These are phyloP conservation scores for Drosophila pullipes DNA, from an alignment of 2,888 invertebrate genomes.

Conservation along the genomic window DNA sequence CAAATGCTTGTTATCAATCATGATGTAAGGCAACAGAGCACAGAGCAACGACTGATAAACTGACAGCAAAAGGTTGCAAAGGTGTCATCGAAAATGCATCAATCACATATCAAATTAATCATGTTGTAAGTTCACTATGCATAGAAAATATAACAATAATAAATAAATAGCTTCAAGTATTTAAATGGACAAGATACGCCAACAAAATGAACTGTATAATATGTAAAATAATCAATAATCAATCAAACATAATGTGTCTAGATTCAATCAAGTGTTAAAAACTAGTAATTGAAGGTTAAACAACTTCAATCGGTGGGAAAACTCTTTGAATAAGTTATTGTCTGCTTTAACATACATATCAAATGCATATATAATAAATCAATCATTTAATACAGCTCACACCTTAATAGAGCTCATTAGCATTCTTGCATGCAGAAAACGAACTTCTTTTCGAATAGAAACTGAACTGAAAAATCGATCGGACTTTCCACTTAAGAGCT, in stretches of 20 bases:
- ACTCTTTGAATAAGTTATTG: neutral
- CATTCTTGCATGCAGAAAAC: constrained; percentile 22
- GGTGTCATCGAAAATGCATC: neutral
- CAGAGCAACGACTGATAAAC: neutral
- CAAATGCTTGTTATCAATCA: constrained; percentile 18
- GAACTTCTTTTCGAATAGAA: neutral
- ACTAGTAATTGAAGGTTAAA: neutral
- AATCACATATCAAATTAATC: neutral
- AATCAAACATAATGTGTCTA: neutral
- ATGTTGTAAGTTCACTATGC: neutral
- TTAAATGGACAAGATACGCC: neutral
- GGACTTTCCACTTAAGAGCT: constrained; percentile 29
- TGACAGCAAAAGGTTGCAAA: neutral
- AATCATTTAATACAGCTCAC: constrained; percentile 34
- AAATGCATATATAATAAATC: constrained; percentile 26
- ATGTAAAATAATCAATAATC: neutral
- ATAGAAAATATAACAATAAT: neutral
- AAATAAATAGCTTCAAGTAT: neutral
- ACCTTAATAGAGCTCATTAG: constrained; percentile 47
- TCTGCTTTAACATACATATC: neutral
- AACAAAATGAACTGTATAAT: neutral
- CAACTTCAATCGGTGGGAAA: neutral
- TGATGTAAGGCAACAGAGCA: neutral
- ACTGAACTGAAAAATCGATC: constrained; percentile 9
- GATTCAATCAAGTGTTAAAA: neutral